Evolutionary conservation across 2,113 vertebrate genomes (phyloP).

Genomic region (Panthera leo): DNA sequence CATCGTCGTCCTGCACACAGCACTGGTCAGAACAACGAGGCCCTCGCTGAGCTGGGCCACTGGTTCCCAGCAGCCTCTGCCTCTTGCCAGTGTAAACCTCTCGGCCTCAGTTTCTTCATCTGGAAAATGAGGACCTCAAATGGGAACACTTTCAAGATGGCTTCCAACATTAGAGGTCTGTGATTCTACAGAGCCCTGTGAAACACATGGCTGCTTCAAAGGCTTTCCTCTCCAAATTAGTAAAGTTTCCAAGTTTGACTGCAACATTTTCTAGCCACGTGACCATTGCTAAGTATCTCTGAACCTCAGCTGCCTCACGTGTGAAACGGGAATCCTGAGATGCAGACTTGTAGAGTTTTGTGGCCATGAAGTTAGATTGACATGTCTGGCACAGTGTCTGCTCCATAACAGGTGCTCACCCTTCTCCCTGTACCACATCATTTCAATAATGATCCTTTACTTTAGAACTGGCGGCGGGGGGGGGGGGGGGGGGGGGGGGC

Average conservation of each 20-base stretch:
- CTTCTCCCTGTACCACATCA: rapidly evolving
- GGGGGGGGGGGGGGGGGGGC: no score
- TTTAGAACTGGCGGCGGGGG: neutral
- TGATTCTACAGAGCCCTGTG: neutral
- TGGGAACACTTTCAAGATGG: neutral
- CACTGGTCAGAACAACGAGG: no score
- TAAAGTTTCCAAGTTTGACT: neutral
- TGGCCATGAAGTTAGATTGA: neutral
- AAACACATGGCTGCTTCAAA: neutral
- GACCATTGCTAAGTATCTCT: neutral
- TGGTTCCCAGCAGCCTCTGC: neutral
- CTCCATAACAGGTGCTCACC: neutral
- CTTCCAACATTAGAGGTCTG: neutral
- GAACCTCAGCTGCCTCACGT: neutral
- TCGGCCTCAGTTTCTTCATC: neutral
- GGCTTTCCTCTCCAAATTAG: no score
- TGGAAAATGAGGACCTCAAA: neutral
- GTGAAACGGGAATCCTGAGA: neutral
- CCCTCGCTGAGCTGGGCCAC: neutral
- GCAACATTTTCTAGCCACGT: neutral
- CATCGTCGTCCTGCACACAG: neutral
- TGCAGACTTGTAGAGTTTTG: neutral
- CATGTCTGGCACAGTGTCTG: neutral
- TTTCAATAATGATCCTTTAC: neutral
- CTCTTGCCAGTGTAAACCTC: neutral